These are phyloP conservation scores for Tachina fera DNA, from an alignment of 2,888 invertebrate genomes.

Conservation along the genomic window DNA sequence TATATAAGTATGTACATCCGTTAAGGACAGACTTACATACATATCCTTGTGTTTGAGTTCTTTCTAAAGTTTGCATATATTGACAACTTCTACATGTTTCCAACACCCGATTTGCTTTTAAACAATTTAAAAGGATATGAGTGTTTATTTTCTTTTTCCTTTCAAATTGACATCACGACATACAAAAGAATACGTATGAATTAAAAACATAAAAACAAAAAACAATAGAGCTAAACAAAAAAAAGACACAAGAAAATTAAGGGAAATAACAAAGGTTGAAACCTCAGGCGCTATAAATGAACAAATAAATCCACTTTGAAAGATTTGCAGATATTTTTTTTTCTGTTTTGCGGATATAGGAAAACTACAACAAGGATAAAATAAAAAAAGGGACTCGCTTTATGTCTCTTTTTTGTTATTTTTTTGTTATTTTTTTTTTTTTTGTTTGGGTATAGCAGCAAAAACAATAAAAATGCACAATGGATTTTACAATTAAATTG, in stretches of 20 bases:
- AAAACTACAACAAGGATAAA: conserved; percentile 36
- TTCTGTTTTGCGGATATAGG: background rate
- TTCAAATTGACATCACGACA: conserved; percentile 47
- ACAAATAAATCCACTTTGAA: conserved; percentile 60
- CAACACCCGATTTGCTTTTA: conserved; percentile 5
- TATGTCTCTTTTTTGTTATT: conserved; percentile 2
- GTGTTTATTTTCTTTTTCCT: conserved; percentile 10
- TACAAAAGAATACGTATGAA: conserved; percentile 57
- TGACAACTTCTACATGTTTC: conserved; percentile 33
- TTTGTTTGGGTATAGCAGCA: conserved; percentile 31
- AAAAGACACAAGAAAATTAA: background rate
- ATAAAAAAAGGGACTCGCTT: conserved; percentile 23
- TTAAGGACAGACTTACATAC: background rate
- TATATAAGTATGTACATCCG: background rate
- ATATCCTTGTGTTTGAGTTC: background rate
- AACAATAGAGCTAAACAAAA: background rate
- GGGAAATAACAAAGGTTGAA: conserved; percentile 61
- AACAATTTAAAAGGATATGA: conserved; percentile 30
- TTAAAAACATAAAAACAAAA: conserved; percentile 6
- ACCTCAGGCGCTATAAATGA: conserved; percentile 57
- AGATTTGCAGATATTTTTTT: conserved; percentile 15
- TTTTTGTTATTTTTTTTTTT: background rate
- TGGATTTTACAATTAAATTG: conserved; percentile 21
- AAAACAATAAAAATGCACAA: conserved; percentile 26
- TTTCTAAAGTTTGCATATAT: conserved; percentile 22